Conservation (phyloP, 2,888 invertebrate species). For the Lochmaea capreae region DNA sequence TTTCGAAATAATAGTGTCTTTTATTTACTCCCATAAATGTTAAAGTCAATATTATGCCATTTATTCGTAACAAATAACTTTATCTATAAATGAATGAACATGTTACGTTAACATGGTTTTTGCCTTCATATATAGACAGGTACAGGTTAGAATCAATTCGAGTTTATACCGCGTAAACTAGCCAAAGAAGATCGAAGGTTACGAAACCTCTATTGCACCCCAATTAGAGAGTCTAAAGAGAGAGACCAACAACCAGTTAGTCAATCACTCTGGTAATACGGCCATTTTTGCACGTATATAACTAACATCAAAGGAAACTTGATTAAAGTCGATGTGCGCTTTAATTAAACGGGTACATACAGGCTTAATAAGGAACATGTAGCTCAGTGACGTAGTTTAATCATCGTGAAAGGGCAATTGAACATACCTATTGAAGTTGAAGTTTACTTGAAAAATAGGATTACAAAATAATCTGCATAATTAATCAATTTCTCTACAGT, state of each 20-base stretch:
- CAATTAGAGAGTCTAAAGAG: conserved; percentile 23
- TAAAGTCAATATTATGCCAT: too few species aligned
- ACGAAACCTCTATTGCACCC: conserved; percentile 12
- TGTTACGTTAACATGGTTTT: background rate
- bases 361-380: conserved; percentile 26
- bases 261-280: conserved; percentile 31
- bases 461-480: too few species aligned
- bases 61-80: too few species aligned
- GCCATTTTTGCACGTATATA: conserved; percentile 33
- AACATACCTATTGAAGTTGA: background rate
- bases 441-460: too few species aligned
- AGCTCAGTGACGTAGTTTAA: conserved; percentile 7
- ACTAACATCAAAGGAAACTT: conserved; percentile 38
- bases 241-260: conserved; percentile 21
- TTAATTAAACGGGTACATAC: conserved; percentile 35
- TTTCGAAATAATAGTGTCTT: too few species aligned
- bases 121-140: background rate
- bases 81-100: too few species aligned
- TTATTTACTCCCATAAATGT: too few species aligned
- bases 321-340: conserved; percentile 37
- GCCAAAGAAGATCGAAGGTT: conserved; percentile 12
- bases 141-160: background rate
- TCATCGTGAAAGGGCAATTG: background rate
- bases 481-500: too few species aligned
- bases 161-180: background rate